These are phyloP conservation scores for Drosophila trichaetosa DNA, from an alignment of 2,888 invertebrate genomes.

Conservation along the genomic window DNA sequence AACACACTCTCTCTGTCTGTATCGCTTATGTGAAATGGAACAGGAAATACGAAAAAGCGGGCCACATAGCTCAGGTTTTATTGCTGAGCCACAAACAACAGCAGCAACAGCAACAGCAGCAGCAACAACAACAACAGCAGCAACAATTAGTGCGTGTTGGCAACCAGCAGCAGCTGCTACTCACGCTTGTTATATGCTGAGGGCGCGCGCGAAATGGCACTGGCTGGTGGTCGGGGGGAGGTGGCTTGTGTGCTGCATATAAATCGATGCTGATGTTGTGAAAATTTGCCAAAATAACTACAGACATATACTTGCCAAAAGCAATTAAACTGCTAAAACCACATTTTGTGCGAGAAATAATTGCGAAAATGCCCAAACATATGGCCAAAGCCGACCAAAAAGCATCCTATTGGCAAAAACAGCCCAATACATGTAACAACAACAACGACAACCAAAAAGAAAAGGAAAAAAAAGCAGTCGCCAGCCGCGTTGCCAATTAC, in stretches of 20 bases:
- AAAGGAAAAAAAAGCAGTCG: slow-evolving; percentile 23
- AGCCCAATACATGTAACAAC: slow-evolving; percentile 33
- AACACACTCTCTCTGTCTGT: neutral
- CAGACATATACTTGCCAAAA: slow-evolving; percentile 73
- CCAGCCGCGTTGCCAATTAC: slow-evolving; percentile 55
- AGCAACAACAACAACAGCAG: slow-evolving; percentile 27
- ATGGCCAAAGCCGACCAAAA: slow-evolving; percentile 73
- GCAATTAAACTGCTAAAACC: slow-evolving; percentile 81
- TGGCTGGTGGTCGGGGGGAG: neutral
- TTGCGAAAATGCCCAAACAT: slow-evolving; percentile 81
- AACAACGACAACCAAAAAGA: slow-evolving; percentile 13
- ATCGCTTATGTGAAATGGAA: slow-evolving; percentile 38
- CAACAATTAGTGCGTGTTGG: slow-evolving; percentile 79
- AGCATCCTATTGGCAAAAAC: slow-evolving; percentile 58
- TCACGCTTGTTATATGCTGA: slow-evolving; percentile 44
- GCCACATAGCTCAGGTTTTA: slow-evolving; percentile 71
- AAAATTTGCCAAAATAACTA: slow-evolving; percentile 79
- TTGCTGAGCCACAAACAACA: slow-evolving; percentile 73
- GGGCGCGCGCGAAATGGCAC: neutral
- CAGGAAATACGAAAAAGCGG: slow-evolving; percentile 63
- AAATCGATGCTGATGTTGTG: slow-evolving; percentile 81
- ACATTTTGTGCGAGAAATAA: slow-evolving; percentile 81
- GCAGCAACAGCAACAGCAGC: slow-evolving; percentile 48
- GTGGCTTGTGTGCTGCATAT: slow-evolving; percentile 70
- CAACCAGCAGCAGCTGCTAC: slow-evolving; percentile 69